Evolutionary conservation across 2,888 invertebrate species (phyloP).

Genomic region (Nematopogon swammerdamellus): DNA sequence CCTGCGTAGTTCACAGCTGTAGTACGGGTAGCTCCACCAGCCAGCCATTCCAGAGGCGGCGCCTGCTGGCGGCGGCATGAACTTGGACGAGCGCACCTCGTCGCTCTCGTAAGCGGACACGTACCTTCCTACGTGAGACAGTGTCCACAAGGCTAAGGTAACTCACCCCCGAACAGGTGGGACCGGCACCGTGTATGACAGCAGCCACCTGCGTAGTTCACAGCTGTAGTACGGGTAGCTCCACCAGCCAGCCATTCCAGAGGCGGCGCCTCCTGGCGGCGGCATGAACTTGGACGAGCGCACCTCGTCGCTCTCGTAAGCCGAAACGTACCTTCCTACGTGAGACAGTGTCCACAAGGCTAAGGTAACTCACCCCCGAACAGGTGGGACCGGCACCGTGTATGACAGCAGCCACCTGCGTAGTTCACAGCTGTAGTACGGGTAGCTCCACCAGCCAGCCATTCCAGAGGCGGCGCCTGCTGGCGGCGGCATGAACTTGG

Average conservation of each 20-base stretch:
- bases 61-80: constrained; percentile 62
- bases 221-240: constrained; percentile 88
- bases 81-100: constrained; percentile 63
- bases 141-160: too few species aligned
- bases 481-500: constrained; percentile 65
- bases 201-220: constrained; percentile 72
- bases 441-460: constrained; percentile 85
- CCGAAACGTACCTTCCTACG: constrained; percentile 68
- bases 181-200: constrained; percentile 76
- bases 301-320: constrained; percentile 56
- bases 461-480: constrained; percentile 56
- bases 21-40: constrained; percentile 90
- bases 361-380: constrained; percentile 41
- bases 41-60: constrained; percentile 61
- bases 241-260: constrained; percentile 76
- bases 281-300: constrained; percentile 69
- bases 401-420: constrained; percentile 83
- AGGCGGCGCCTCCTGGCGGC: constrained; percentile 56
- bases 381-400: constrained; percentile 59
- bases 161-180: constrained; percentile 37
- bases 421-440: constrained; percentile 80
- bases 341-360: too few species aligned
- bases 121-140: too few species aligned
- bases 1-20: constrained; percentile 71
- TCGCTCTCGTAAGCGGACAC: constrained; percentile 62